A percentile compares a stretch with the other conserved stretches of the same genome.
phyloP scores from a whole-genome alignment of 2,888 invertebrate species.

The Theodoxus fluviatilis region DNA sequence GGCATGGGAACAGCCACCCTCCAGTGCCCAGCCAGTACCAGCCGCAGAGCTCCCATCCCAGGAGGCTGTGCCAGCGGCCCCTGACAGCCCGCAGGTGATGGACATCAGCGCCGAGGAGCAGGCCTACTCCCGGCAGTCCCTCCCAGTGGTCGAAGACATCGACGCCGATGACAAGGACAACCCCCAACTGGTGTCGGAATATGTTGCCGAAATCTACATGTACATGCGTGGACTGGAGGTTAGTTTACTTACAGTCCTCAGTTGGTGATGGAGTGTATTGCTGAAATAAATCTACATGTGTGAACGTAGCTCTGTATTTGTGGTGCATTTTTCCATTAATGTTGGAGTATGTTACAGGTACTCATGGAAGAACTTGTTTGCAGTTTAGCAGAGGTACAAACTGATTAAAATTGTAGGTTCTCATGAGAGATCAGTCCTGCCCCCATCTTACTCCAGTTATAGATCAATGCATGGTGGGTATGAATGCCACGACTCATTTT shows the following conservation, averaged over 20 bases:
- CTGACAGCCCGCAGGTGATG: too few relatives aligned
- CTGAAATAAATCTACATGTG: neutral
- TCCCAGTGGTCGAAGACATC: slow-evolving; percentile 68
- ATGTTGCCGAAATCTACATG: slow-evolving; percentile 87
- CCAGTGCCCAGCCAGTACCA: slow-evolving; percentile 30
- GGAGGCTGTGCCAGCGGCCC: slow-evolving; percentile 38
- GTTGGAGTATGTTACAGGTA: too few relatives aligned
- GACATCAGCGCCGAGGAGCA: slow-evolving; percentile 53
- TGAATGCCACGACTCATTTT: neutral
- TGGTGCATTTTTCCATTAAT: too few relatives aligned
- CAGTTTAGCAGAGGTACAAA: too few relatives aligned
- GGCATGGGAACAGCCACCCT: too few relatives aligned
- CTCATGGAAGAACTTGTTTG: too few relatives aligned
- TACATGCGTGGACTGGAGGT: slow-evolving; percentile 81
- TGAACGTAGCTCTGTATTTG: too few relatives aligned
- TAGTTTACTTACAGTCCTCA: slow-evolving; percentile 19
- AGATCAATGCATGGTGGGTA: neutral
- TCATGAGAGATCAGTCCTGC: neutral
- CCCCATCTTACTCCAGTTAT: neutral
- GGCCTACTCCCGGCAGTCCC: slow-evolving; percentile 47
- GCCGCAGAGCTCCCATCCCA: slow-evolving; percentile 31
- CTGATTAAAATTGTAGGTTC: too few relatives aligned
- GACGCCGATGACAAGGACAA: slow-evolving; percentile 78
- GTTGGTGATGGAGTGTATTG: neutral
- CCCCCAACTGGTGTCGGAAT: slow-evolving; percentile 81